phyloP scores from a whole-genome alignment of 2,113 vertebrate genomes.

The Gasterosteus aculeatus region DNA sequence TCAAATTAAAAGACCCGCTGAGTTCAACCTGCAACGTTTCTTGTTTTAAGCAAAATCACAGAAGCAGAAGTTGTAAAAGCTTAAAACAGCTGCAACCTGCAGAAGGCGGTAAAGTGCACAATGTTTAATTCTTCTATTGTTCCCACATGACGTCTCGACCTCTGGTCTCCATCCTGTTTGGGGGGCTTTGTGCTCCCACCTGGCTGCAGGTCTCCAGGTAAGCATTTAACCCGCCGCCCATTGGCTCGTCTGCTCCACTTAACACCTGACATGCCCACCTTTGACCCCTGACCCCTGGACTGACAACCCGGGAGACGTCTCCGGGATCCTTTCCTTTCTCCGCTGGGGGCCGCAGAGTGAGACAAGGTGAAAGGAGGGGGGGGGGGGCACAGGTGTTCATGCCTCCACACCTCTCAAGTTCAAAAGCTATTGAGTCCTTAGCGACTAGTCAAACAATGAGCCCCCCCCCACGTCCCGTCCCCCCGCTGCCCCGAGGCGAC shows the following conservation, averaged over 20 bases:
- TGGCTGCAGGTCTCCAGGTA: conserved; percentile 74
- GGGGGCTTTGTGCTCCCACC: conserved; percentile 77
- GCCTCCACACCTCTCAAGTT: conserved; percentile 82
- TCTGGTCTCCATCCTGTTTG: conserved; percentile 69
- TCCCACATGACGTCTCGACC: background rate
- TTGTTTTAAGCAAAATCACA: too few species aligned
- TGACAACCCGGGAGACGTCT: conserved; percentile 76
- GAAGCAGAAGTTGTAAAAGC: too few species aligned
- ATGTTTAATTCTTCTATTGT: too few species aligned
- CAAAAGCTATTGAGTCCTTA: conserved; percentile 79
- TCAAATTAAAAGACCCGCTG: too few species aligned
- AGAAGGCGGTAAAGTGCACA: too few species aligned
- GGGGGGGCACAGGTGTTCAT: conserved; percentile 80
- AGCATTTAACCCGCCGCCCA: conserved; percentile 72
- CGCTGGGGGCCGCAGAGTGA: conserved; percentile 73
- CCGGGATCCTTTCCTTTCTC: conserved; percentile 74
- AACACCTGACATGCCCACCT: conserved; percentile 85
- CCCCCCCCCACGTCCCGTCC: conserved; percentile 54
- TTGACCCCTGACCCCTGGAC: conserved; percentile 71
- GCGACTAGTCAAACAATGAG: conserved; percentile 77
- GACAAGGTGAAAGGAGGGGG: conserved; percentile 75
- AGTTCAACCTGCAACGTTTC: too few species aligned
- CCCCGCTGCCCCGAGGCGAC: conserved; percentile 57
- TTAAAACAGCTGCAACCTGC: too few species aligned
- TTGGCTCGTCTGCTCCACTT: conserved; percentile 80